A percentile compares a stretch with the other conserved stretches of the same genome.
Evolutionary conservation across 2,797 vertebrate genomes (phyloP).

Genomic region (Falco concolor): DNA sequence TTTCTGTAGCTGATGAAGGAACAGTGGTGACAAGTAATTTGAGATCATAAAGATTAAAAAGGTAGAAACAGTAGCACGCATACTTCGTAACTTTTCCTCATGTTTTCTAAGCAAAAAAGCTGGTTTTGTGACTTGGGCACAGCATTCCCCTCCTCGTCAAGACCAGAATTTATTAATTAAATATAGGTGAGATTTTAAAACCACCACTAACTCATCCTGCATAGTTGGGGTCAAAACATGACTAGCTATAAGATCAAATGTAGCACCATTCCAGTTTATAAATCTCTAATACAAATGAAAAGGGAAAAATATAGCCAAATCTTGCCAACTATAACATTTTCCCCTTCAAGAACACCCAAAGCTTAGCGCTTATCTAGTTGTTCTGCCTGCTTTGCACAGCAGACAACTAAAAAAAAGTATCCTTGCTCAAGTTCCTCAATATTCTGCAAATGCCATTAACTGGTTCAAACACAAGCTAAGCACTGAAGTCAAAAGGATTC

Average conservation of each 20-base stretch:
- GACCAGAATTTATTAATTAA: conserved; percentile 20
- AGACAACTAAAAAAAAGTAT: neutral
- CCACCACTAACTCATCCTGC: neutral
- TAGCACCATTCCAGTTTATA: neutral
- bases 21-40: neutral
- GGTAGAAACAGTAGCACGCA: neutral
- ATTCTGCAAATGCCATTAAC: neutral
- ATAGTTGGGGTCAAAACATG: neutral
- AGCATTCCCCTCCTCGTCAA: neutral
- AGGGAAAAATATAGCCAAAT: neutral
- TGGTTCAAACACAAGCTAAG: neutral
- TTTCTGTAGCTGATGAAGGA: conserved; percentile 9
- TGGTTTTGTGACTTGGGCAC: neutral
- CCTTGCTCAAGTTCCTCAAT: neutral
- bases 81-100: conserved; percentile 24
- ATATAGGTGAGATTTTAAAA: conserved; percentile 32
- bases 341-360: neutral
- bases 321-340: neutral
- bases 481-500: neutral
- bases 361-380: neutral
- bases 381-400: neutral
- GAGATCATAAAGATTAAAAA: conserved; percentile 4
- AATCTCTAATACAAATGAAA: neutral
- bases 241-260: neutral
- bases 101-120: conserved; percentile 15